Evolutionary conservation across 2,888 invertebrate species (phyloP).

Genomic region (Harpalus rubripes): DNA sequence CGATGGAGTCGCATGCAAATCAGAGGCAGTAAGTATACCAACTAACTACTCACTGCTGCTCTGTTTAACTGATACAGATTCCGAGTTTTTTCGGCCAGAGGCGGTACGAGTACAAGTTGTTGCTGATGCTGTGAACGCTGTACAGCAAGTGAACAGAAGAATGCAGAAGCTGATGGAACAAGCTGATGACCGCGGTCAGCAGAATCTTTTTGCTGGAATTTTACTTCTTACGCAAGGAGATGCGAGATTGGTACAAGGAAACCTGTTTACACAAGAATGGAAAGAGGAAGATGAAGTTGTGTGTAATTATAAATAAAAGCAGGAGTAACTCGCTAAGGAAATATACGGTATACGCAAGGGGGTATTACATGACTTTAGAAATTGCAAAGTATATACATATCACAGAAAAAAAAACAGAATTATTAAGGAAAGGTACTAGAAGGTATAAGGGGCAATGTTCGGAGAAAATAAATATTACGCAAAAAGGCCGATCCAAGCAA

Average conservation of each 20-base stretch:
- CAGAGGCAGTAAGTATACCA: not conserved
- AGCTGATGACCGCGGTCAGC: constrained; percentile 24
- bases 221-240: constrained; percentile 25
- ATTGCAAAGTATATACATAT: too few relatives aligned
- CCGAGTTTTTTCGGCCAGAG: constrained; percentile 13
- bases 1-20: constrained; percentile 39
- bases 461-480: too few relatives aligned
- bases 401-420: too few relatives aligned
- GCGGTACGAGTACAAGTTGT: constrained; percentile 24
- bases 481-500: too few relatives aligned
- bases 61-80: constrained; percentile 37
- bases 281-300: not conserved
- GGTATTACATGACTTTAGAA: too few relatives aligned
- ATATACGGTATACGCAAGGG: too few relatives aligned
- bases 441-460: too few relatives aligned
- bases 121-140: constrained; percentile 12
- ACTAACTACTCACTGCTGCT: constrained; percentile 22
- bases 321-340: too few relatives aligned
- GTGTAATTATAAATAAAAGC: not conserved
- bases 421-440: too few relatives aligned
- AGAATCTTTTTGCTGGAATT: constrained; percentile 25
- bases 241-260: not conserved
- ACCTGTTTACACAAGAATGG: not conserved
- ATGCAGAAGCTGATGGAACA: constrained; percentile 32
- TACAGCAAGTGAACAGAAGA: constrained; percentile 3